phyloP scores from a whole-genome alignment of 1,140 invertebrate species.

The Armadillidium nasatum region DNA sequence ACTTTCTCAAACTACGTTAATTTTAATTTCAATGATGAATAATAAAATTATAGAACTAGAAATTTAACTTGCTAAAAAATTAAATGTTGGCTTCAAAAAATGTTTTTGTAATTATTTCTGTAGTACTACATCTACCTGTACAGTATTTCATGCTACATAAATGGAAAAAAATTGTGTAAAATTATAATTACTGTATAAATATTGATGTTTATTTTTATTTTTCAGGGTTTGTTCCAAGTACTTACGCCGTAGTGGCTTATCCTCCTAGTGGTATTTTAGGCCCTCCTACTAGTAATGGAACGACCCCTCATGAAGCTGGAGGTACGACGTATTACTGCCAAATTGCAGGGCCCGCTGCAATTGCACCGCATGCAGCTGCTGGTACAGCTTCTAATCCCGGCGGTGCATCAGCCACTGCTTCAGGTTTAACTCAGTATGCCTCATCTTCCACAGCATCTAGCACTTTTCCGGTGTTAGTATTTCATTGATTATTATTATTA shows the following conservation, averaged over 20 bases:
- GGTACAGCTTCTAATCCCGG: background rate
- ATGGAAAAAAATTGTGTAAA: background rate
- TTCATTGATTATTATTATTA: background rate
- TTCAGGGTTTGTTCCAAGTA: background rate
- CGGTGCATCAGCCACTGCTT: background rate
- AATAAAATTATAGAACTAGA: no score
- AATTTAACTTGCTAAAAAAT: no score
- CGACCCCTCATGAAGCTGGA: background rate
- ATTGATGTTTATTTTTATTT: background rate
- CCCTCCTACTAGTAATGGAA: background rate
- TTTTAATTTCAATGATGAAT: no score
- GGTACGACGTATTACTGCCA: background rate
- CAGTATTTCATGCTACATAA: background rate
- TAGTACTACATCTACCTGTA: background rate
- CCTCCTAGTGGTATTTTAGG: background rate
- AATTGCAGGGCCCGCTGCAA: background rate
- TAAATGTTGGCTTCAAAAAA: no score
- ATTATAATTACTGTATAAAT: background rate
- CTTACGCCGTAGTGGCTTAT: background rate
- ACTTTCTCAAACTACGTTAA: no score
- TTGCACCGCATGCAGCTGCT: constrained; percentile 1
- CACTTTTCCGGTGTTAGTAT: background rate
- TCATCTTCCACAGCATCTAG: background rate
- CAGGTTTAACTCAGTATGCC: background rate
- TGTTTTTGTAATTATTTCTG: no score